phyloP scores from a whole-genome alignment of 1,140 invertebrate genomes.

The Papilio machaon region DNA sequence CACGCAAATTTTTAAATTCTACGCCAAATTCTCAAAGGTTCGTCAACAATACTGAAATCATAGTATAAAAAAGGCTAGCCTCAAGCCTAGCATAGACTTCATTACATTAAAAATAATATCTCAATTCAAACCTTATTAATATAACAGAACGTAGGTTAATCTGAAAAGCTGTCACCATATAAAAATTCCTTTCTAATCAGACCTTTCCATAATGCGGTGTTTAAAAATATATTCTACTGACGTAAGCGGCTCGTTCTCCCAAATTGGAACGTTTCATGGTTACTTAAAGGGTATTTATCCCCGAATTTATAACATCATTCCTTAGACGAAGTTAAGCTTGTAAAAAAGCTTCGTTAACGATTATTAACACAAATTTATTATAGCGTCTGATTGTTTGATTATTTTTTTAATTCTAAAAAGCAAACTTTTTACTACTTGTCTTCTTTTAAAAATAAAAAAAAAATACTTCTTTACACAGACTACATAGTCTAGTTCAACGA shows the following conservation, averaged over 20 bases:
- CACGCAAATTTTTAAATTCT: too few species aligned
- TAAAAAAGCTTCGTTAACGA: conserved; percentile 37
- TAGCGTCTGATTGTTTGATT: conserved; percentile 23
- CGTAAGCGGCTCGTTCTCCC: conserved; percentile 38
- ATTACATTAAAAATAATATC: not conserved
- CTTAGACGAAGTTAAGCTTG: conserved; percentile 34
- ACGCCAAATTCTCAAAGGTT: too few species aligned
- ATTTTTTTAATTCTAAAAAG: conserved; percentile 10
- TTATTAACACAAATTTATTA: conserved; percentile 30
- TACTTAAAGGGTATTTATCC: conserved; percentile 40
- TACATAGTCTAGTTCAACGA: too few species aligned
- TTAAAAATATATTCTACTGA: conserved; percentile 34
- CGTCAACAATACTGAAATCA: too few species aligned
- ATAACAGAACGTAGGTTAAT: not conserved
- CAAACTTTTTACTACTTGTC: not conserved
- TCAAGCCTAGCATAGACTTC: too few species aligned
- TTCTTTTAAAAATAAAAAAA: too few species aligned
- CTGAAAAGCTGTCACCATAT: conserved; percentile 30
- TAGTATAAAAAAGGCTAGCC: not conserved
- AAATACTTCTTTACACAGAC: too few species aligned
- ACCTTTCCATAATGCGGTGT: conserved; percentile 26
- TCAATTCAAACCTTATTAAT: not conserved
- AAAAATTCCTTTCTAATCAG: conserved; percentile 37
- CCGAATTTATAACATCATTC: conserved; percentile 37
- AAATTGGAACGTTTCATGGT: conserved; percentile 40